Evolutionary conservation across 2,113 vertebrate species (phyloP).

Genomic region (Leucosticte australis): DNA sequence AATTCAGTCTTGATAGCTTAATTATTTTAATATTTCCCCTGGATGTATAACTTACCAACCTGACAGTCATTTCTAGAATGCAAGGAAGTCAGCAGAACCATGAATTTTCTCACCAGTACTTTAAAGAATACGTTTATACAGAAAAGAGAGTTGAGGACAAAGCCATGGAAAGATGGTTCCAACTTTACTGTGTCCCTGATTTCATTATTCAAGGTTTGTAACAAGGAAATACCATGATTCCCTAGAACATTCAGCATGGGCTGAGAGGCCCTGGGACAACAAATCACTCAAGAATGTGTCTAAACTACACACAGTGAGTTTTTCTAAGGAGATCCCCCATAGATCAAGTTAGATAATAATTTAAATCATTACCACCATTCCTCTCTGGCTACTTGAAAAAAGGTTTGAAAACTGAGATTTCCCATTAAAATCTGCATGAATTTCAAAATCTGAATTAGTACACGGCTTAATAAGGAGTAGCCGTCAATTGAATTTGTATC

Average conservation of each 20-base stretch:
- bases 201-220: not conserved
- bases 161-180: not conserved
- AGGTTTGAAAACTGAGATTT: not conserved
- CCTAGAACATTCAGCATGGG: not conserved
- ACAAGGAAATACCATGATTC: not conserved
- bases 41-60: not conserved
- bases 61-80: not conserved
- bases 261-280: not conserved
- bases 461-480: not conserved
- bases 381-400: not conserved
- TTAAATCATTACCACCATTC: not conserved
- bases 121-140: not conserved
- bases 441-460: not conserved
- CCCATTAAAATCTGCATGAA: not conserved
- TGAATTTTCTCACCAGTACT: not conserved
- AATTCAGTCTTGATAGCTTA: constrained; percentile 8
- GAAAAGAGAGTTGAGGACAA: not conserved
- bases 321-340: not conserved
- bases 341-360: not conserved
- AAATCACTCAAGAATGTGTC: not conserved
- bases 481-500: not conserved
- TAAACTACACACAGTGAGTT: not conserved
- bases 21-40: not conserved
- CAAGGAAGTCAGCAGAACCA: not conserved
- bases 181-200: not conserved